phyloP scores from a whole-genome alignment of 2,888 invertebrate genomes.

The Cephalotes varians region DNA sequence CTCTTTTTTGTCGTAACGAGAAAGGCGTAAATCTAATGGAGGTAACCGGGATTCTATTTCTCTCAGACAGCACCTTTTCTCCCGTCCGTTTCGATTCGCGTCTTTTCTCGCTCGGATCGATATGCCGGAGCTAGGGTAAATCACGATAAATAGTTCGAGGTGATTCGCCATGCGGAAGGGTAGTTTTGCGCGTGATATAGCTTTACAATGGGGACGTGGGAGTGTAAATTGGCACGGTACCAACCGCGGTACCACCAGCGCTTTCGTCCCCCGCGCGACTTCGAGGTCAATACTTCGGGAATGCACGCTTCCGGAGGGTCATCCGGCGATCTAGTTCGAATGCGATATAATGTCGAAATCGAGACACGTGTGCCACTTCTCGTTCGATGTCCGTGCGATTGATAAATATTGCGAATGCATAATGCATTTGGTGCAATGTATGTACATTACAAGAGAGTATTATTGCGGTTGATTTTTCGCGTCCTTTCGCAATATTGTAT shows the following conservation, averaged over 20 bases:
- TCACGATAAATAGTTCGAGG: constrained; percentile 57
- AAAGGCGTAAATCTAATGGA: neutral
- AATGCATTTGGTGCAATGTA: constrained; percentile 29
- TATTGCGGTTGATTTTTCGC: constrained; percentile 6
- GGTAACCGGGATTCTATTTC: neutral
- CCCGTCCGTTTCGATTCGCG: constrained; percentile 11
- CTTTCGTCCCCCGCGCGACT: constrained; percentile 31
- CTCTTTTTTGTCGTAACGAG: neutral
- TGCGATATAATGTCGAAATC: constrained; percentile 25
- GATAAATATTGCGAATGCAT: constrained; percentile 47
- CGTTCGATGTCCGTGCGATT: constrained; percentile 9
- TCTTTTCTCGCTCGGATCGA: constrained; percentile 46
- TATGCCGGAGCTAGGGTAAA: constrained; percentile 49
- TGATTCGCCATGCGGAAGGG: constrained; percentile 35
- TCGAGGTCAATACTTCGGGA: constrained; percentile 57
- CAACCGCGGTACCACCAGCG: constrained; percentile 76
- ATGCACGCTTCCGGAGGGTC: constrained; percentile 49
- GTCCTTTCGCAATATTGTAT: neutral
- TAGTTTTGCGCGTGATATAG: constrained; percentile 72
- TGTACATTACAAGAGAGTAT: constrained; percentile 10
- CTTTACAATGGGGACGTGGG: constrained; percentile 61
- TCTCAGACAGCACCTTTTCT: neutral
- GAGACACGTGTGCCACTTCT: constrained; percentile 18
- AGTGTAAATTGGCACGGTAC: constrained; percentile 73
- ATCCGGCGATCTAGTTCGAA: constrained; percentile 31